phyloP scores from a whole-genome alignment of 2,113 vertebrate species.

The Anolis carolinensis region DNA sequence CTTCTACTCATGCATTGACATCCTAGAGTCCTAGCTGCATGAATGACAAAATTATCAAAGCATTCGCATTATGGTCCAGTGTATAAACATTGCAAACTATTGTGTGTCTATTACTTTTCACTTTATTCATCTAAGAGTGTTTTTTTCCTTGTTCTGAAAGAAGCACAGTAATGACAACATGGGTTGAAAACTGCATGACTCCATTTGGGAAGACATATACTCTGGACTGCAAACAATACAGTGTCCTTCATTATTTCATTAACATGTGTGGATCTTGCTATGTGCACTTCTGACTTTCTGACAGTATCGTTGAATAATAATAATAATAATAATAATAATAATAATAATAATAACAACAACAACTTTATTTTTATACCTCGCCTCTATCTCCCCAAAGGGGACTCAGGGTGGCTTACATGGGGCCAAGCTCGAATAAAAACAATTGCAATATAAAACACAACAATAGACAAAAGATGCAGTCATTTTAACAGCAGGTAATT shows the following conservation, averaged over 20 bases:
- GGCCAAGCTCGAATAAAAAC: too few species aligned
- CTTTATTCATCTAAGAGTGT: background rate
- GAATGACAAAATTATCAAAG: too few species aligned
- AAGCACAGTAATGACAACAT: background rate
- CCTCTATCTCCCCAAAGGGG: too few species aligned
- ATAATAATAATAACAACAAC: too few species aligned
- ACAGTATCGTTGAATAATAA: background rate
- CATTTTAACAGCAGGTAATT: conserved; percentile 55
- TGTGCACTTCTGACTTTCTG: background rate
- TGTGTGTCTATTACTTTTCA: background rate
- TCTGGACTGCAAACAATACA: background rate
- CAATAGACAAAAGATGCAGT: too few species aligned
- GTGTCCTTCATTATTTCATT: background rate
- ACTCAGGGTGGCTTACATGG: too few species aligned
- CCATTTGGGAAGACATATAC: background rate
- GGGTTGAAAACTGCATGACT: background rate
- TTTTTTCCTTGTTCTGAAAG: background rate
- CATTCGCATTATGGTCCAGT: too few species aligned
- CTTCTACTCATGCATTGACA: too few species aligned
- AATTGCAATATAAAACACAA: too few species aligned
- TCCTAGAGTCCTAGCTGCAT: too few species aligned
- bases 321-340: too few species aligned
- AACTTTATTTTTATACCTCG: too few species aligned
- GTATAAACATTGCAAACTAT: background rate
- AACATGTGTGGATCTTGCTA: background rate